Base-by-base conservation (phyloP, 2,113 vertebrate species). In the Dolichallabes microphthalmus region DNA sequence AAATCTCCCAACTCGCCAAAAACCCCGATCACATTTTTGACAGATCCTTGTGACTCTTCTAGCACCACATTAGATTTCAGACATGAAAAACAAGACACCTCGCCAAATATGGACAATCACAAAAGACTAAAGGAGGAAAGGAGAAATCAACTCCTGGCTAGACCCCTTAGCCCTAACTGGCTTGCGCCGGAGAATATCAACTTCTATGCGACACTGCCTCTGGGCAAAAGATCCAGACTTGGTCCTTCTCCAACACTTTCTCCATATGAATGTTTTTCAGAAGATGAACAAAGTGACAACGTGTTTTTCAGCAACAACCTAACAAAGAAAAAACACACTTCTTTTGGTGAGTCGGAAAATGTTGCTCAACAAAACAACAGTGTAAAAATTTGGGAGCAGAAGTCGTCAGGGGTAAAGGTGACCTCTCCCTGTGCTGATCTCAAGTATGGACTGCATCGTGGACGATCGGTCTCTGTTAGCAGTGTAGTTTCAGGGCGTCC, bases 401-500 rank as follows among this genome's bases (percentile, higher is more conserved):
- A 45, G 69, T 86, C 69, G 0, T 86, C 88, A 13, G 82, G 82
- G 0, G 89, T 88, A 25, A 68, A 25, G 2, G 52, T 89, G 50
- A 35, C 89, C 19, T 91, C 92, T 0, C 91, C 93, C 2, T 94
- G 92, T 84, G 93, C 93, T 53, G 93, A 94, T 87, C 88, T 95
- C 71, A 95, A 92, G 86, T 94, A 95, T 1, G 94, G 94, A 30
- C 92, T 95, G 84, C 90, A 91, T 66, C 90, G 89, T 10, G 89
- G 92, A 27, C 92, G 90, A 79, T 93, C 93, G 0, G 91, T 93
- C 86, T 95, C 94, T 57, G 94, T 95, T 5, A 93, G 90, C 52
- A 94, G 93, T 0, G 93, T 95, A 4, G 86, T 93, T n/a, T 94
- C 93, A 53, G 92, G 92, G 74, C 91, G 94, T 68, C 92, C 92